phyloP scores from a whole-genome alignment of 1,140 invertebrate species.

The Heliconius eleuchia region DNA sequence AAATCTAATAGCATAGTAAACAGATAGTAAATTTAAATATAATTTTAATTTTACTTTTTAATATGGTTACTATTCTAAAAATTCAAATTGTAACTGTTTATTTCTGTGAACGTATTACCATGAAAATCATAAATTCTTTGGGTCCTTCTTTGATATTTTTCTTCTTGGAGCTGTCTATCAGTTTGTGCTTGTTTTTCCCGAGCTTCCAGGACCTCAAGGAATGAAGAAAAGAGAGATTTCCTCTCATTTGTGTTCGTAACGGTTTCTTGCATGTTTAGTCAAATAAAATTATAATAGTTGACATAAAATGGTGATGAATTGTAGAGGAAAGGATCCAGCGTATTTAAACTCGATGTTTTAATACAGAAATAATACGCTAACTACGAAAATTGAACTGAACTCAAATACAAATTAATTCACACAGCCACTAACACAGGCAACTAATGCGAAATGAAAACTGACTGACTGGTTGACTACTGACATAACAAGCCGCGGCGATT shows the following conservation, averaged over 20 bases:
- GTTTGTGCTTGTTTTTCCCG: constrained; percentile 64
- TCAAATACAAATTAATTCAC: constrained; percentile 62
- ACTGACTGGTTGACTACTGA: not conserved
- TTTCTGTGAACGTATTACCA: constrained; percentile 46
- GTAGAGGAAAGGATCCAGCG: not conserved
- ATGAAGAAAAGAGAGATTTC: constrained; percentile 73
- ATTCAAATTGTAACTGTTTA: not conserved
- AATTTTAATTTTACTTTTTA: too few relatives aligned
- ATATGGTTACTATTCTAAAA: not conserved
- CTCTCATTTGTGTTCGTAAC: constrained; percentile 73
- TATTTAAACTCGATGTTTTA: not conserved
- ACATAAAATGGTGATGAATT: not conserved
- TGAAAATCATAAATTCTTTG: constrained; percentile 75
- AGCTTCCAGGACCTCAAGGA: constrained; percentile 67
- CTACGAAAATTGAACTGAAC: constrained; percentile 28
- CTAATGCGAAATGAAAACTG: constrained; percentile 45
- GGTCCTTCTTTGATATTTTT: constrained; percentile 70
- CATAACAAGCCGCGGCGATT: not conserved
- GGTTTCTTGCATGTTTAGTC: constrained; percentile 75
- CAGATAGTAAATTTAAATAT: too few relatives aligned
- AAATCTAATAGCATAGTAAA: too few relatives aligned
- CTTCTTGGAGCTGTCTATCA: constrained; percentile 71
- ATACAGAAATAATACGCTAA: constrained; percentile 11
- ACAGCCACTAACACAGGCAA: constrained; percentile 59
- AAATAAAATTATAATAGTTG: constrained; percentile 37